These are phyloP conservation scores for Mus caroli DNA, from an alignment of 2,797 vertebrate species.

Conservation along the genomic window DNA sequence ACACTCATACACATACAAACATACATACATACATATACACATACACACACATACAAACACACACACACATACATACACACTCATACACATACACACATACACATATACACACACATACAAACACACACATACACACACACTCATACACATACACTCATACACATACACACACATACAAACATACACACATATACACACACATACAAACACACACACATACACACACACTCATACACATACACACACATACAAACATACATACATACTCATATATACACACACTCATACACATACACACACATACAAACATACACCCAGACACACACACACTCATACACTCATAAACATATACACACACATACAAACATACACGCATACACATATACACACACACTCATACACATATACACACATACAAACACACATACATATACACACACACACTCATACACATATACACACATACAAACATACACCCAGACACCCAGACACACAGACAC, in stretches of 20 bases:
- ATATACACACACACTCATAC: no score
- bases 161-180: neutral
- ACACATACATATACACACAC: no score
- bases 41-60: neutral
- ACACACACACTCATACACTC: no score
- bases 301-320: neutral
- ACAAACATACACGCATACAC: no score
- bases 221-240: neutral
- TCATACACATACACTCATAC: neutral
- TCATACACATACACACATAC: neutral
- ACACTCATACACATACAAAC: no score
- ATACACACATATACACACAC: neutral
- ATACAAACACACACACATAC: neutral
- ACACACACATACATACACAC: accelerated
- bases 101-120: accelerated
- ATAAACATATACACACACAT: no score
- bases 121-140: accelerated
- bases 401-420: no score
- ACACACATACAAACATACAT: neutral
- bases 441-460: no score
- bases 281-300: accelerated
- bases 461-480: no score
- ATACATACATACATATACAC: no score
- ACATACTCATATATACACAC: accelerated
- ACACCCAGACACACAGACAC: no score